Evolutionary conservation across 2,113 vertebrate species (phyloP), one percentile per base, ranked within the genome.

Genomic region (Parotia lawesii): DNA sequence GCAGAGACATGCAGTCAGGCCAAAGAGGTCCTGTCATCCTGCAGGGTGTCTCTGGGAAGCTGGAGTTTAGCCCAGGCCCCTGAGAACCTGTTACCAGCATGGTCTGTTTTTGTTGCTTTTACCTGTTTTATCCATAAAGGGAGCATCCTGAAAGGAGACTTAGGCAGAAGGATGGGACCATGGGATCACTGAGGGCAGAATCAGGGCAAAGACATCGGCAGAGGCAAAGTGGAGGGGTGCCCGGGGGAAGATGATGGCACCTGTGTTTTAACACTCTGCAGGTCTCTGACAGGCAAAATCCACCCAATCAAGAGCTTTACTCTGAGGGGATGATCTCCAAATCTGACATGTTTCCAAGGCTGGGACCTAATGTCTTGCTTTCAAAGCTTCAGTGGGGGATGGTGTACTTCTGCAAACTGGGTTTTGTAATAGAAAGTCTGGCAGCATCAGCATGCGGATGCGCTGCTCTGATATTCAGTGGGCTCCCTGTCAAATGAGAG

Each of bases 201-300:
- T 67, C 40, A 60, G 65, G 62, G 7, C 28, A 61, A 33, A 69
- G 58, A 38, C 2, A 6, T 2, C 1, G 2, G 13, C 29, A 62
- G 50, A 25, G 50, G 42, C 29, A 72, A 62, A 69, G 50, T 28
- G 21, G 33, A 71, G 47, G n/a, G 9, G 3, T 58, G 18, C n/a
- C 21, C 0, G 0, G 8, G 17, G 23, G 5, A 16, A 79, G 31
- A 15, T 0, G 2, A 25, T 23, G 15, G 15, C 15, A 35, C 31
- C 23, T 17, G 11, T 13, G 7, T 28, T 47, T 42, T 69, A 65
- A 50, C 3, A 24, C 29, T 28, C 15, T 27, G 9, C 18, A 20
- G 31, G 19, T 53, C 33, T 89, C 70, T 54, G 48, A 35, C 6
- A 45, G 44, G 7, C 5, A 24, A 85, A 82, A 79, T 57, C 22